Evolutionary conservation across 2,888 invertebrate species (phyloP).

Genomic region (Lithophane leautieri): DNA sequence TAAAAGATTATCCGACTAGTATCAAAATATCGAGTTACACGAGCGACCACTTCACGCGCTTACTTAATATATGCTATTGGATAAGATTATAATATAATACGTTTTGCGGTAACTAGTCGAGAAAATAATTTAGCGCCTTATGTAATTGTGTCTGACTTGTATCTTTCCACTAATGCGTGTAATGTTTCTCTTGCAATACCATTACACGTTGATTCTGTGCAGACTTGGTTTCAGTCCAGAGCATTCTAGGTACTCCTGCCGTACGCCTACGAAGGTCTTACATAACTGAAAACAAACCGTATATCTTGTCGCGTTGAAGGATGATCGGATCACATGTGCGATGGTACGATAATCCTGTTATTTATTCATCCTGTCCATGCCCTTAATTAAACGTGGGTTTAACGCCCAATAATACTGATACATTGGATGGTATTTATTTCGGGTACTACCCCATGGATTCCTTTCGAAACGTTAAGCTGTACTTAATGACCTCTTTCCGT

Average conservation of each 20-base stretch:
- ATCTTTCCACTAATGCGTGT: slow-evolving; percentile 55
- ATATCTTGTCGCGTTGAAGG: slow-evolving; percentile 68
- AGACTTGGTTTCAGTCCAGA: slow-evolving; percentile 44
- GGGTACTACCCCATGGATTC: slow-evolving; percentile 73
- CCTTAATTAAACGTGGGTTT: slow-evolving; percentile 82
- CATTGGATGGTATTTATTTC: slow-evolving; percentile 81
- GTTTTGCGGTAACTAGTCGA: slow-evolving; percentile 42
- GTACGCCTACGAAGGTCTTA: slow-evolving; percentile 52
- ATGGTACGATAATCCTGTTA: slow-evolving; percentile 86
- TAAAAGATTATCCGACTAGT: slow-evolving; percentile 50
- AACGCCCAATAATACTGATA: slow-evolving; percentile 74
- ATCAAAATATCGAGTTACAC: slow-evolving; percentile 52
- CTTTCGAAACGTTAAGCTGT: slow-evolving; percentile 74
- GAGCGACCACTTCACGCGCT: slow-evolving; percentile 37
- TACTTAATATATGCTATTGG: slow-evolving; percentile 44
- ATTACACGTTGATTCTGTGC: slow-evolving; percentile 57
- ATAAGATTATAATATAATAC: slow-evolving; percentile 39
- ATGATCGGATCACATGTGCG: slow-evolving; percentile 76
- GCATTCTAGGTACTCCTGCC: slow-evolving; percentile 23
- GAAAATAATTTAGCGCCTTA: slow-evolving; percentile 43
- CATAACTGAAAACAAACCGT: slow-evolving; percentile 69
- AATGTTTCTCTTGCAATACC: slow-evolving; percentile 49
- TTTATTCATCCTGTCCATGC: slow-evolving; percentile 82
- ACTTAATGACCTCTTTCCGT: slow-evolving; percentile 80
- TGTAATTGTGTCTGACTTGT: slow-evolving; percentile 46